These are phyloP conservation scores for Oceanites oceanicus DNA, from an alignment of 2,113 vertebrate genomes.

Conservation along the genomic window DNA sequence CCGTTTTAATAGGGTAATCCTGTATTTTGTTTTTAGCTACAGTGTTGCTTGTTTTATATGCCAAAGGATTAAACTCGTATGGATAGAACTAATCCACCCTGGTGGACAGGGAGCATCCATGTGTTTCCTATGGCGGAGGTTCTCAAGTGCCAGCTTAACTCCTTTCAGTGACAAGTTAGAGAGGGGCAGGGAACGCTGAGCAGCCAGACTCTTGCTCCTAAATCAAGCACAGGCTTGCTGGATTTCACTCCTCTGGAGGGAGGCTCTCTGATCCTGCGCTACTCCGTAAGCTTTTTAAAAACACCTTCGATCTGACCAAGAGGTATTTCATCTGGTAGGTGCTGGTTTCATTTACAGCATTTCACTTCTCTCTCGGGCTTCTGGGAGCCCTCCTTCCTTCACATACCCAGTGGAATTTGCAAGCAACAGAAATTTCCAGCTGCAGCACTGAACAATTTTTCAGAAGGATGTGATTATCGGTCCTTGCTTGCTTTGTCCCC, in stretches of 20 bases:
- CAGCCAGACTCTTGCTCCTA: background rate
- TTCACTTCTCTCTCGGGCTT: background rate
- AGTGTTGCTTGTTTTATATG: background rate
- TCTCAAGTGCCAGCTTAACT: background rate
- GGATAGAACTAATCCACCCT: background rate
- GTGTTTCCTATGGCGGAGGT: background rate
- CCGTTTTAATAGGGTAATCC: background rate
- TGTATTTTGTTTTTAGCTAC: background rate
- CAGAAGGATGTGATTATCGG: rapidly evolving
- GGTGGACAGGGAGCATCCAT: background rate
- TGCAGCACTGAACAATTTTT: background rate
- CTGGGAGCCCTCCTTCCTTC: background rate
- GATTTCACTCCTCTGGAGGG: background rate
- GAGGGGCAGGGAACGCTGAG: background rate
- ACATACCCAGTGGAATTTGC: background rate
- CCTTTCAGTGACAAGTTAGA: background rate
- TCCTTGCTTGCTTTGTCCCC: background rate
- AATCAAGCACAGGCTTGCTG: background rate
- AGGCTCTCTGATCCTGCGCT: background rate
- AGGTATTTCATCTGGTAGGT: background rate
- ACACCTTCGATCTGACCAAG: background rate
- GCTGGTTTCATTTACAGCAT: background rate
- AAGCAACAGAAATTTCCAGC: background rate
- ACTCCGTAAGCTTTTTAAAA: background rate
- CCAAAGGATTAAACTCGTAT: background rate